A percentile compares a stretch with the other conserved stretches of the same genome.
These are phyloP conservation scores for Anomalospiza imberbis DNA, from an alignment of 2,797 vertebrate genomes.

Conservation along the genomic window DNA sequence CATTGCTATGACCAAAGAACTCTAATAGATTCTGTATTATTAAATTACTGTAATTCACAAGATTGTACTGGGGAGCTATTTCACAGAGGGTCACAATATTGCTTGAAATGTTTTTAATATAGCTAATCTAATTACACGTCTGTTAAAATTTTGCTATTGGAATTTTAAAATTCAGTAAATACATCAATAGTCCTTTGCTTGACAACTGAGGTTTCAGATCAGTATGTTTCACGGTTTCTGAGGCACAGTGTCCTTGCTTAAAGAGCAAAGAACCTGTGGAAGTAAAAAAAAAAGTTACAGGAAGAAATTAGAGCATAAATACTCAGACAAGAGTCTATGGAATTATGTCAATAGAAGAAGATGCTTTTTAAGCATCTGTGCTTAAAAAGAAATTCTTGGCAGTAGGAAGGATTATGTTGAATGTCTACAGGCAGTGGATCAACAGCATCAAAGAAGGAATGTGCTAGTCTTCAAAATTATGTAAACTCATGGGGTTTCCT, in stretches of 20 bases:
- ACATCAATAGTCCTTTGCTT: not conserved
- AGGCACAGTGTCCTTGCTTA: not conserved
- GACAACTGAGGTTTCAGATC: not conserved
- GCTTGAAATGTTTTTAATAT: not conserved
- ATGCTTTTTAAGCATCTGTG: not conserved
- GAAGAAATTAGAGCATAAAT: not conserved
- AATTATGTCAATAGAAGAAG: not conserved
- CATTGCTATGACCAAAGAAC: not conserved
- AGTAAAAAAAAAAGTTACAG: not conserved
- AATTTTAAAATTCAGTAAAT: not conserved
- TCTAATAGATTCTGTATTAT: not conserved
- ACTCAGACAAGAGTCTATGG: not conserved
- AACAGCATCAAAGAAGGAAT: not conserved
- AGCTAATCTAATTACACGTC: not conserved
- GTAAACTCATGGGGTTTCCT: not conserved
- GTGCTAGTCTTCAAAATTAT: not conserved
- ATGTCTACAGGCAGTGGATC: not conserved
- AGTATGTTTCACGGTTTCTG: not conserved
- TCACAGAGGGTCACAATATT: not conserved
- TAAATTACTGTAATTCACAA: not conserved
- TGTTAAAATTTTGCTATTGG: not conserved
- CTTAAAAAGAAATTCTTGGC: not conserved
- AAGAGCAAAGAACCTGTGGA: not conserved
- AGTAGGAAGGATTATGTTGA: not conserved
- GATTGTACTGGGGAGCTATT: not conserved